A percentile compares a stretch with the other conserved stretches of the same genome.
Evolutionary conservation across 2,113 vertebrate species (phyloP).

Genomic region (Sporophila hypoxantha): DNA sequence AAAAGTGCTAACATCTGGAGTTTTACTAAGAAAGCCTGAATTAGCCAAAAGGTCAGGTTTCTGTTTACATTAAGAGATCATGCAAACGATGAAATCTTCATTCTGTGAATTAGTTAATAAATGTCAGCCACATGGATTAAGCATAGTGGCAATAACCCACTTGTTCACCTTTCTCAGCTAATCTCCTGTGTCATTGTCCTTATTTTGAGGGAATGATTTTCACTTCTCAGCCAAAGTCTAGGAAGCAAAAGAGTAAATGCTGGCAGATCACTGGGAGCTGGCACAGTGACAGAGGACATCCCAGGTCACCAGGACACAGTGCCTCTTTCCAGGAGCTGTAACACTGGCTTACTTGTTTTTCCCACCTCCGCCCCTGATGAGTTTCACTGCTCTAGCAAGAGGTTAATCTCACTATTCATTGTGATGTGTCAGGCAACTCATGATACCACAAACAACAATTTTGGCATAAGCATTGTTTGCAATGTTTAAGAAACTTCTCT

Average conservation of each 20-base stretch:
- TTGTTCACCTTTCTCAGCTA: background rate
- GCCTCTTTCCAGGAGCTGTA: background rate
- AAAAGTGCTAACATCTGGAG: background rate
- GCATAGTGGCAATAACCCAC: background rate
- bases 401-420: background rate
- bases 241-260: background rate
- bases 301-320: background rate
- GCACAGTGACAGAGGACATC: background rate
- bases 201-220: background rate
- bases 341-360: background rate
- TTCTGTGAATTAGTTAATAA: background rate
- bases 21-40: background rate
- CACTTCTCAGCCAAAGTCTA: background rate
- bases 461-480: background rate
- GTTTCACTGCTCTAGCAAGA: background rate
- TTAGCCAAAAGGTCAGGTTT: background rate
- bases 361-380: background rate
- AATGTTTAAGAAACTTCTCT: background rate
- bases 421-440: background rate
- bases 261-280: background rate
- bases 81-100: background rate
- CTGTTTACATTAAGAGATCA: background rate
- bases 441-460: background rate
- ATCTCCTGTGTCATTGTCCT: background rate
- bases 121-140: background rate